These are phyloP conservation scores for Rhagoletis zephyria DNA, from an alignment of 1,140 invertebrate genomes.

Conservation along the genomic window DNA sequence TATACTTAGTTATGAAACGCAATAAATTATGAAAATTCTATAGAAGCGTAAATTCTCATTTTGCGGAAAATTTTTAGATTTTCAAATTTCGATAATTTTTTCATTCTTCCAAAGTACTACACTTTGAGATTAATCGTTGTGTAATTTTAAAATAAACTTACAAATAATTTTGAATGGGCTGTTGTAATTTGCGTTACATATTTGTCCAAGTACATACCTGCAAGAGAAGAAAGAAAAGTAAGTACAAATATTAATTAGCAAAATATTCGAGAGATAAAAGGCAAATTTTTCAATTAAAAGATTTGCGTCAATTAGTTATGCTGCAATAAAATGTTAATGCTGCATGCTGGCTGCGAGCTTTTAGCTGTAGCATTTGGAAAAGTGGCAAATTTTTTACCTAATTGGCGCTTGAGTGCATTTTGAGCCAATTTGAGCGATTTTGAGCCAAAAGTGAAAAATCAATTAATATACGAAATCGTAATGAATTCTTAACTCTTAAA, in stretches of 20 bases:
- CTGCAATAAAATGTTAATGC: slow-evolving; percentile 15
- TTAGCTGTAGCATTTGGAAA: not conserved
- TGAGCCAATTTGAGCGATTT: slow-evolving; percentile 13
- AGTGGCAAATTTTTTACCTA: not conserved
- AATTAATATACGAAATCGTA: not conserved
- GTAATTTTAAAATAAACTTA: not conserved
- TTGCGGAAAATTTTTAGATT: not conserved
- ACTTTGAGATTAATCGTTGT: not conserved
- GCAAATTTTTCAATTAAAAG: slow-evolving; percentile 21
- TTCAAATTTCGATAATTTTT: not conserved
- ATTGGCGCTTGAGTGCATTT: slow-evolving; percentile 16
- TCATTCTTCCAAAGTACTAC: not conserved
- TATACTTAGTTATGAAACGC: slow-evolving; percentile 3
- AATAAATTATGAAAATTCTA: slow-evolving; percentile 39
- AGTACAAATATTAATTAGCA: not conserved
- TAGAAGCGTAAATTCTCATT: not conserved
- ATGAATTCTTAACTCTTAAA: too few species aligned
- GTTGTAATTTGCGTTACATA: not conserved
- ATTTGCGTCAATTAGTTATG: slow-evolving; percentile 15
- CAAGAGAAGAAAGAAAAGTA: not conserved
- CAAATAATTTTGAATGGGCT: not conserved
- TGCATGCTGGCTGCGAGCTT: not conserved
- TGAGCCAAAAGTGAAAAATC: not conserved
- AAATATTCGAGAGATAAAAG: not conserved
- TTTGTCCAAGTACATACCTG: not conserved